These are phyloP conservation scores for Megaceryle maxima DNA, from an alignment of 2,113 vertebrate genomes.

Conservation along the genomic window DNA sequence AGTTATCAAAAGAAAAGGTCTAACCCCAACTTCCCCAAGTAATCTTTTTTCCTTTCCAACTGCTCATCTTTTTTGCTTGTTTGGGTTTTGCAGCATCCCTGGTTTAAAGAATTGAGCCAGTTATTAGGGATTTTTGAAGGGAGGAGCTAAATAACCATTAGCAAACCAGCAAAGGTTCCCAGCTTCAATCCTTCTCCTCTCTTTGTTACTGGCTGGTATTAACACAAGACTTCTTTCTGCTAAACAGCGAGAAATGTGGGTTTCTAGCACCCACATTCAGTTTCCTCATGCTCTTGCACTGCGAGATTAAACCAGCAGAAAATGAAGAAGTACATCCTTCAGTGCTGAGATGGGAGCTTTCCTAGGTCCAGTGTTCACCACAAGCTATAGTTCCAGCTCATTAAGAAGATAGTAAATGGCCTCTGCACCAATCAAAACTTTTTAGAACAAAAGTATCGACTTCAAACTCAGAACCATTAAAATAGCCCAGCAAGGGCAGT, in stretches of 20 bases:
- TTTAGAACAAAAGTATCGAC: background rate
- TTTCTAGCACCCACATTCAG: background rate
- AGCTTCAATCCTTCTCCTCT: background rate
- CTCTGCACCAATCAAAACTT: background rate
- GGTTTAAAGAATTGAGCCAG: background rate
- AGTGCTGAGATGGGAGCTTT: background rate
- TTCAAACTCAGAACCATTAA: background rate
- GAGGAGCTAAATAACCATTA: background rate
- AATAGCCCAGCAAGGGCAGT: background rate
- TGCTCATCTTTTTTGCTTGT: background rate
- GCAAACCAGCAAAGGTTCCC: background rate
- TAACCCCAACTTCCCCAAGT: background rate
- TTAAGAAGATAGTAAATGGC: background rate
- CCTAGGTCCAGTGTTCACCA: background rate
- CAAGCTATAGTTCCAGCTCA: background rate
- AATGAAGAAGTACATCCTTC: background rate
- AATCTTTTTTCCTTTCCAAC: background rate
- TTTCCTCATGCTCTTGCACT: background rate
- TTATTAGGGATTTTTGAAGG: background rate
- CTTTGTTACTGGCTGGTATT: accelerated
- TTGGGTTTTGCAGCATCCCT: background rate
- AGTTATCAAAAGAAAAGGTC: background rate
- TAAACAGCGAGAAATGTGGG: background rate
- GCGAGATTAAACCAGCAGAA: background rate
- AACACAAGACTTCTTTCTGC: background rate